Evolutionary conservation across 2,888 invertebrate genomes (phyloP).

Genomic region (Erynnis tages): DNA sequence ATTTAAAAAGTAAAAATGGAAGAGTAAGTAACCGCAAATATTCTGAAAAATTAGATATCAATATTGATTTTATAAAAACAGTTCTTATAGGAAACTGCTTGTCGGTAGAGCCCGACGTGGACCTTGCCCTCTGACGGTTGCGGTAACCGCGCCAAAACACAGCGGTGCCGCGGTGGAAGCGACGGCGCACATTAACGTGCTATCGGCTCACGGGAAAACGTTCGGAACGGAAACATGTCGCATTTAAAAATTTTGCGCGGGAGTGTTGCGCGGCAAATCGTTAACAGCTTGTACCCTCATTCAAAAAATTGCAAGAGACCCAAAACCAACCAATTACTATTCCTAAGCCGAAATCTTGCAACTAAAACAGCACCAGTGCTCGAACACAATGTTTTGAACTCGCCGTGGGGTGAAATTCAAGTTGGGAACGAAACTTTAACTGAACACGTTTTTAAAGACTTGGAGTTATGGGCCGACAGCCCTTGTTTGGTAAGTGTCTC

Average conservation of each 20-base stretch:
- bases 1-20: too few species aligned
- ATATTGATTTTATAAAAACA: too few species aligned
- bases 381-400: conserved; percentile 57
- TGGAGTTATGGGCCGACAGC: conserved; percentile 79
- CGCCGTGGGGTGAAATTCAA: conserved; percentile 75
- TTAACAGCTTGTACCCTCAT: conserved; percentile 42
- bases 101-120: conserved; percentile 40
- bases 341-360: conserved; percentile 45
- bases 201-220: conserved; percentile 56
- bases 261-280: conserved; percentile 62
- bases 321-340: conserved; percentile 39
- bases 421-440: conserved; percentile 81
- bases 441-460: conserved; percentile 81
- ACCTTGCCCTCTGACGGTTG: conserved; percentile 61
- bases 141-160: conserved; percentile 62
- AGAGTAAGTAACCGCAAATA: too few species aligned
- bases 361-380: conserved; percentile 58
- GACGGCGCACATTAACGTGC: conserved; percentile 52
- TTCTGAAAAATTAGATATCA: too few species aligned
- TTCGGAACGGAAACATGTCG: conserved; percentile 58
- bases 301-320: conserved; percentile 50
- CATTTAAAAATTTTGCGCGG: conserved; percentile 74
- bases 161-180: conserved; percentile 36
- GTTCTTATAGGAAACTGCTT: not conserved
- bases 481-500: conserved; percentile 83